Percentiles rank a stretch among this genome's conserved stretches.
These are phyloP conservation scores for Eriocheir sinensis DNA, from an alignment of 1,140 invertebrate species.

Conservation along the genomic window DNA sequence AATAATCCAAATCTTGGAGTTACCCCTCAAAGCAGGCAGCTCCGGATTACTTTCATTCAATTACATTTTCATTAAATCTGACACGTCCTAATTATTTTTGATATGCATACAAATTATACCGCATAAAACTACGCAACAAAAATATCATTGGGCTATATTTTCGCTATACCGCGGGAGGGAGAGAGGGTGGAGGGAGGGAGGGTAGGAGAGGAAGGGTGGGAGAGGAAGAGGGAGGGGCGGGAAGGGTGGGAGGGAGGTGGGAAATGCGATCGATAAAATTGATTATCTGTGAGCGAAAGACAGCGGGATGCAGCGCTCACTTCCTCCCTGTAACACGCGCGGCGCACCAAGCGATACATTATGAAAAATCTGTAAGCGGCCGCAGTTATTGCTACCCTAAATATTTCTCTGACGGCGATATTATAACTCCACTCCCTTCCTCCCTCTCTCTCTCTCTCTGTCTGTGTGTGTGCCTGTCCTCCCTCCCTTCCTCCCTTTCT, in stretches of 20 bases:
- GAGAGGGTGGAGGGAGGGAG: background rate
- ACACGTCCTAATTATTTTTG: conserved; percentile 25
- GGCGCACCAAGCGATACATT: background rate
- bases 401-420: conserved; percentile 18
- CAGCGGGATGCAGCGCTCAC: background rate
- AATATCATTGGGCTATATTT: background rate
- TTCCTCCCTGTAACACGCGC: background rate
- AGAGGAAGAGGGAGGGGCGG: background rate
- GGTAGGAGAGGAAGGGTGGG: background rate
- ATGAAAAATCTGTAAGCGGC: background rate
- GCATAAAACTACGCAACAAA: background rate
- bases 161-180: background rate
- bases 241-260: conserved; percentile 2
- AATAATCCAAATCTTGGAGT: background rate
- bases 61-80: conserved; percentile 26
- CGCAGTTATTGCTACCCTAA: conserved; percentile 4
- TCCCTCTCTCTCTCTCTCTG: background rate
- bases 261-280: conserved; percentile 15
- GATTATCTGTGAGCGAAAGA: background rate
- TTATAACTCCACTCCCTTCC: background rate
- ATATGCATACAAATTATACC: conserved; percentile 18
- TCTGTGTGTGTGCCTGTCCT: too few relatives aligned
- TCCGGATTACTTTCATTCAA: background rate
- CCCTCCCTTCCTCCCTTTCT: conserved; percentile 8
- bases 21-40: background rate